Evolutionary conservation across 2,113 vertebrate species (phyloP).

Genomic region (Albula glossodonta): DNA sequence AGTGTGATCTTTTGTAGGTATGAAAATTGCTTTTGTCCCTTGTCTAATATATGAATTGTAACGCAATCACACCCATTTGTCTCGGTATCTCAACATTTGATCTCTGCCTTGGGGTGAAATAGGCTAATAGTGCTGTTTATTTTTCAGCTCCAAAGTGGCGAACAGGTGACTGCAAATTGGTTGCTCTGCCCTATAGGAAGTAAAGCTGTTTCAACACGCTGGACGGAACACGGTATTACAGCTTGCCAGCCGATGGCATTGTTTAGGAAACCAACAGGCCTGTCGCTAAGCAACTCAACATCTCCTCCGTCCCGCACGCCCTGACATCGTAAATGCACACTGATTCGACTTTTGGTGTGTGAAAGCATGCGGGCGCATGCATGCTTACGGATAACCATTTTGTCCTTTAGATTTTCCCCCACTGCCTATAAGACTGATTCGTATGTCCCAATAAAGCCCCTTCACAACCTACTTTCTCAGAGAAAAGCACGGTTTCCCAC

Average conservation of each 20-base stretch:
- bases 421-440: background rate
- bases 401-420: background rate
- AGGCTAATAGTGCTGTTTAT: too few species aligned
- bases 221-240: background rate
- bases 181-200: too few species aligned
- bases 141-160: too few species aligned
- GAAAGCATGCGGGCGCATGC: background rate
- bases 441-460: too few species aligned
- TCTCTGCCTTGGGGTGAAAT: too few species aligned
- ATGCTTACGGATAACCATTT: background rate
- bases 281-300: constrained; percentile 12
- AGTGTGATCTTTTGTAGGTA: background rate
- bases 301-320: background rate
- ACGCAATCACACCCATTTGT: too few species aligned
- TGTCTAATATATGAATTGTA: too few species aligned
- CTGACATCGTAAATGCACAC: constrained; percentile 1
- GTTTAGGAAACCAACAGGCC: constrained; percentile 1
- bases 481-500: too few species aligned
- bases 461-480: too few species aligned
- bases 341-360: background rate
- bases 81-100: too few species aligned
- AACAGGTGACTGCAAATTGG: too few species aligned
- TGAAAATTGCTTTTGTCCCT: too few species aligned
- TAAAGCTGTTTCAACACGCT: background rate
- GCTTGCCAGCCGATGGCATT: background rate